Evolutionary conservation across 2,797 vertebrate species (phyloP).

Genomic region (Acanthopagrus latus): DNA sequence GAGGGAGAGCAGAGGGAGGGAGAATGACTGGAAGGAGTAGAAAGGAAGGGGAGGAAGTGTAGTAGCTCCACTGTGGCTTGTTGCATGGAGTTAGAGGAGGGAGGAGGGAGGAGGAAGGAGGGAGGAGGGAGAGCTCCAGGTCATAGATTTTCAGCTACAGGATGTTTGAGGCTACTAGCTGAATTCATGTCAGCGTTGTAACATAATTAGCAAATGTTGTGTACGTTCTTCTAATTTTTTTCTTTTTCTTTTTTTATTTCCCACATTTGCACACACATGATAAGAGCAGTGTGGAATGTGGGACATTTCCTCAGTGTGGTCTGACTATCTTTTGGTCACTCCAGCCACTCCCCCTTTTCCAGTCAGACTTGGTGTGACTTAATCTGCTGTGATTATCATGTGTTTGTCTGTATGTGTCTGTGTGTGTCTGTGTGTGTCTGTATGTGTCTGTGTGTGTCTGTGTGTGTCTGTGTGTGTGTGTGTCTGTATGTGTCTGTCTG

Average conservation of each 20-base stretch:
- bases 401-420: slow-evolving; percentile 12
- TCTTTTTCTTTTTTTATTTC: background rate
- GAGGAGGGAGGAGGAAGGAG: background rate
- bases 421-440: slow-evolving; percentile 6
- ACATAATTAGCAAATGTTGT: slow-evolving; percentile 19
- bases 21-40: slow-evolving; percentile 64
- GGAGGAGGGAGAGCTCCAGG: slow-evolving; percentile 22
- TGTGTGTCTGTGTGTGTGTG: background rate
- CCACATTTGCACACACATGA: slow-evolving; percentile 38
- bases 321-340: slow-evolving; percentile 39
- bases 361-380: background rate
- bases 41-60: slow-evolving; percentile 73
- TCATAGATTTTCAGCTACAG: slow-evolving; percentile 33
- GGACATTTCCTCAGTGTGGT: slow-evolving; percentile 77
- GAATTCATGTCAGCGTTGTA: slow-evolving; percentile 12
- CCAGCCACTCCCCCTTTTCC: slow-evolving; percentile 12
- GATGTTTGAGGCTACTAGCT: slow-evolving; percentile 33
- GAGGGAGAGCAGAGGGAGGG: slow-evolving; percentile 50
- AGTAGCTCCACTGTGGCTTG: slow-evolving; percentile 63
- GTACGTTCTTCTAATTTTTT: background rate
- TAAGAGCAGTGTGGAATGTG: slow-evolving; percentile 79
- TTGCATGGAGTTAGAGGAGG: slow-evolving; percentile 29
- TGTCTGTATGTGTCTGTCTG: background rate
- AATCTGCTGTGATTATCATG: background rate
- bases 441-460: background rate